phyloP scores from a whole-genome alignment of 2,113 vertebrate genomes.

The Cettia cetti region DNA sequence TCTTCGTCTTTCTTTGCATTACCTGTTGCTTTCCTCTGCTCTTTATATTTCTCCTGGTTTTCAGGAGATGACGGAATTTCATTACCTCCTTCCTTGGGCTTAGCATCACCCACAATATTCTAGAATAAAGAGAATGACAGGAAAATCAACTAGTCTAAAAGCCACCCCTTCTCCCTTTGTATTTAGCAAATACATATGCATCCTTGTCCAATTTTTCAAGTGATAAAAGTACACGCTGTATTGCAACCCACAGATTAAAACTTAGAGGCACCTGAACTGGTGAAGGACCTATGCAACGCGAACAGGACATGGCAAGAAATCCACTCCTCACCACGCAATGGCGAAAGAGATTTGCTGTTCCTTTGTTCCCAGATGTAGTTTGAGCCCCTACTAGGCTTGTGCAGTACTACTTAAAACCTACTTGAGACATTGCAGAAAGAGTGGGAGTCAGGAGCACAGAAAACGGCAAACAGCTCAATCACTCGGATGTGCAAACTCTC shows the following conservation, averaged over 20 bases:
- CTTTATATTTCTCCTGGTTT: constrained; percentile 77
- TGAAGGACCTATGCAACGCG: background rate
- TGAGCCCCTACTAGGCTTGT: background rate
- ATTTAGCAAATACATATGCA: background rate
- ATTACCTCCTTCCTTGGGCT: constrained; percentile 76
- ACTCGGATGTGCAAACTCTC: background rate
- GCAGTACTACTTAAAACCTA: background rate
- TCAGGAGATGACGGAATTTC: constrained; percentile 76
- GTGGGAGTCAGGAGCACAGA: background rate
- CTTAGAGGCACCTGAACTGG: rapidly evolving
- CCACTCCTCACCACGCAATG: background rate
- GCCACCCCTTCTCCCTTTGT: background rate
- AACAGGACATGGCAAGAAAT: background rate
- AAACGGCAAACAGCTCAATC: background rate
- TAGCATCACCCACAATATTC: constrained; percentile 78
- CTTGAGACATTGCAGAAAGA: background rate
- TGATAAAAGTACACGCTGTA: background rate
- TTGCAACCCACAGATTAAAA: background rate
- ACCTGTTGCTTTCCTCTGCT: constrained; percentile 77
- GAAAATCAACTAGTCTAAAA: background rate
- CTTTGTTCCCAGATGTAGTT: background rate
- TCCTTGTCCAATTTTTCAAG: background rate
- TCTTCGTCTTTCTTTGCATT: constrained; percentile 79
- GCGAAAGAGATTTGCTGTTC: background rate
- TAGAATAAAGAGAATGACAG: constrained; percentile 63